Evolutionary conservation across 2,888 invertebrate species (phyloP), one percentile per base, ranked within the genome.

Genomic region (Synergus laeviventris): DNA sequence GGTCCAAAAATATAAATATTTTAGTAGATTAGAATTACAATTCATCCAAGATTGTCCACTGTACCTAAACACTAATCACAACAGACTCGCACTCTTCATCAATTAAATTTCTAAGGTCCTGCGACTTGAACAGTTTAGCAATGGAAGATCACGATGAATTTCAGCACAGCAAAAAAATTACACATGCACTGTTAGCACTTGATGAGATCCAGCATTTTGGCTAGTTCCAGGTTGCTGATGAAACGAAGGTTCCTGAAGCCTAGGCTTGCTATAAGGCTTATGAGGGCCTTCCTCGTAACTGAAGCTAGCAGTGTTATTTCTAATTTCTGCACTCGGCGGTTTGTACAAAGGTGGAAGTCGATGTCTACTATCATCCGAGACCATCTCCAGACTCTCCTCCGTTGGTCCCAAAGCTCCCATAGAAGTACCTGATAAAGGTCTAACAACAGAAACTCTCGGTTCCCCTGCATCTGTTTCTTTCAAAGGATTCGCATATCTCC

Each of bases 261-360:
- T 85, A 1, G 90, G 90, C 77, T 91, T 90, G 77, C 86, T 90
- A 82, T 90, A 91, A 0, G 91, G 90, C 39, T 91, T 91, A 75
- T 90, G 90, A 1, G 89, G 87, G 45, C 87, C 89, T 74, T 90
- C 91, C 76, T 91, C 90, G 83, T 90, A 91, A 75, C 84, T 89
- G 76, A 90, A 89, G 66, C 94, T 94, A 79, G 95, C 95, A 74
- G 96, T 96, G 91, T 96, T 96, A 92, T 96, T 96, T 86, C 95
- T 93, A 90, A 96, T 95, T 90, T 96, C 96, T 74, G 95, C 94
- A 91, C 96, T 96, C 89, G 96, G 96, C 80, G 96, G 95, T 92
- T 97, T 97, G 91, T 96, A 96, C 81, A 96, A 92, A 0, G 93
- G 92, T 16, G 92, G 91, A 66, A 92, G 86, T 64, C 92, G 91